These are phyloP conservation scores for Dascyllus trimaculatus DNA, from an alignment of 2,113 vertebrate species.

Conservation along the genomic window DNA sequence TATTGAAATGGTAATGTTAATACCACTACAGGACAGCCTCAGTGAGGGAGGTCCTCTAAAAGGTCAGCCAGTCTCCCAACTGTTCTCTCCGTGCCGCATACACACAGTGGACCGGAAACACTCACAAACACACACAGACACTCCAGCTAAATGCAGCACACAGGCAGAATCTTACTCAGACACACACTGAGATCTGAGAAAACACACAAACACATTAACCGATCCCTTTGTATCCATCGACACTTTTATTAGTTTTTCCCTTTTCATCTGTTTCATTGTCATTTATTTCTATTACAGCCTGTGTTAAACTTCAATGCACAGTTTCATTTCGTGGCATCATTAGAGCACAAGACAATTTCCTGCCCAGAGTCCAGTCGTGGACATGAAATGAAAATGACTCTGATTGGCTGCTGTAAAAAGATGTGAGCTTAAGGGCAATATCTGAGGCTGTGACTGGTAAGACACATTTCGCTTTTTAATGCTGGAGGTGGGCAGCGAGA, in stretches of 20 bases:
- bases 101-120: background rate
- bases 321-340: slow-evolving; percentile 60
- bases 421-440: slow-evolving; percentile 53
- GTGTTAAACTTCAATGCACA: slow-evolving; percentile 46
- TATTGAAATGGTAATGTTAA: slow-evolving; percentile 88
- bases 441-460: slow-evolving; percentile 33
- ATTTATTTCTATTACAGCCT: slow-evolving; percentile 41
- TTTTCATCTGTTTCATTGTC: slow-evolving; percentile 21
- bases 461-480: slow-evolving; percentile 51
- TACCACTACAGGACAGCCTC: slow-evolving; percentile 82
- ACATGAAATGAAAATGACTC: slow-evolving; percentile 54
- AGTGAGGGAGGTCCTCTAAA: slow-evolving; percentile 77
- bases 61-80: slow-evolving; percentile 80
- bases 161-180: slow-evolving; percentile 1
- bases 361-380: slow-evolving; percentile 35
- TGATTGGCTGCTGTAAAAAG: slow-evolving; percentile 58
- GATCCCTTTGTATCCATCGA: slow-evolving; percentile 13
- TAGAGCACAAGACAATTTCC: slow-evolving; percentile 70
- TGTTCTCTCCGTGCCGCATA: slow-evolving; percentile 31
- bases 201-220: slow-evolving; percentile 22
- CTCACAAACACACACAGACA: slow-evolving; percentile 11
- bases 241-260: slow-evolving; percentile 42
- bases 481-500: background rate
- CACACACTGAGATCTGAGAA: background rate
- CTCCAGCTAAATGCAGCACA: slow-evolving; percentile 25